Evolutionary conservation across 92 coral and sea anemone species (phyloP).

Genomic region (Desmophyllum pertusum): DNA sequence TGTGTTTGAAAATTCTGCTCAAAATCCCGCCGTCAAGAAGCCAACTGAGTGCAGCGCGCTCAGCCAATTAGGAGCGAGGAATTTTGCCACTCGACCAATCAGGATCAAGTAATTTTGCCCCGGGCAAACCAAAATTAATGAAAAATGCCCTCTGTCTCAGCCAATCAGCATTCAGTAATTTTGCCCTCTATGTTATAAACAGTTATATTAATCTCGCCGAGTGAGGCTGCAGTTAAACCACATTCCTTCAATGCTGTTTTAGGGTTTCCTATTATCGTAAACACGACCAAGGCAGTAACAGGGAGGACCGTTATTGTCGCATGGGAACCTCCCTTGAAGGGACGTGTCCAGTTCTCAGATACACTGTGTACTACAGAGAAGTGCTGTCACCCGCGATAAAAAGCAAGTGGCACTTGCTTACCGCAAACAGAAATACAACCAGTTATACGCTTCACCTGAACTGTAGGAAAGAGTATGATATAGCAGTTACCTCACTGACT

Average conservation of each 20-base stretch:
- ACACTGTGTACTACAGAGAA: conserved; percentile 22
- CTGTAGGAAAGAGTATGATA: conserved; percentile 1
- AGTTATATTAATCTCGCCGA: too few species aligned
- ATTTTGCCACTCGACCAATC: too few species aligned
- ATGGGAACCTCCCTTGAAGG: conserved; percentile 31
- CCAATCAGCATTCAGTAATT: too few species aligned
- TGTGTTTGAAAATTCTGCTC: too few species aligned
- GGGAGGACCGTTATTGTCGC: neutral
- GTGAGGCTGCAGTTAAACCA: too few species aligned
- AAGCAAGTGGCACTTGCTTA: neutral
- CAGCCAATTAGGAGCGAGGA: too few species aligned
- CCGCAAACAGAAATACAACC: neutral
- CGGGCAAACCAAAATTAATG: too few species aligned
- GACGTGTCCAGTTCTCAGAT: conserved; percentile 8
- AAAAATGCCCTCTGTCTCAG: too few species aligned
- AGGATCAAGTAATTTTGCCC: too few species aligned
- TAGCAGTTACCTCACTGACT: conserved; percentile 4
- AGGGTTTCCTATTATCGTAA: conserved; percentile 6
- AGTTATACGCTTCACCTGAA: conserved; percentile 6
- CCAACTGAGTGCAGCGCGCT: too few species aligned
- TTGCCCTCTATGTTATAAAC: too few species aligned
- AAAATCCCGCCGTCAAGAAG: too few species aligned
- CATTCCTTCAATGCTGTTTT: neutral
- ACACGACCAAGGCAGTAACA: neutral
- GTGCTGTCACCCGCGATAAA: neutral